Evolutionary conservation across 1,140 invertebrate species (phyloP).

Genomic region (Brachionus koreanus): DNA sequence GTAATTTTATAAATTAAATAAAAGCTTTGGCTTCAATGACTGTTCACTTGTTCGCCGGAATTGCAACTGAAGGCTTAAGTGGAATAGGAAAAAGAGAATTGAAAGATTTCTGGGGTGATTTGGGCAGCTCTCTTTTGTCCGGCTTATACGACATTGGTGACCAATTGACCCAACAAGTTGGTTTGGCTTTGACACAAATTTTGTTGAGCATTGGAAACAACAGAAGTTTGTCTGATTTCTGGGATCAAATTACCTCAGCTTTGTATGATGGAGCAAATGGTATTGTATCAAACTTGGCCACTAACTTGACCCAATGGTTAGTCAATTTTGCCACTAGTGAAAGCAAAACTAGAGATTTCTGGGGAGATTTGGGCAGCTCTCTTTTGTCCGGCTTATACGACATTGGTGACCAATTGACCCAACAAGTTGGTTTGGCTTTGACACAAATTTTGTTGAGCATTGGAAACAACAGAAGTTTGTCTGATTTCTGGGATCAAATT

Average conservation of each 20-base stretch:
- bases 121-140: background rate
- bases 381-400: background rate
- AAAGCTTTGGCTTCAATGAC: conserved; percentile 33
- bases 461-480: background rate
- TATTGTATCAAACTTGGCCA: background rate
- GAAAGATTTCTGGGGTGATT: conserved; percentile 7
- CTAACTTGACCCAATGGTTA: background rate
- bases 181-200: conserved; percentile 16
- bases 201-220: background rate
- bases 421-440: background rate
- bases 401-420: background rate
- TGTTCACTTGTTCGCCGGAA: conserved; percentile 33
- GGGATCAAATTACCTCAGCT: conserved; percentile 2
- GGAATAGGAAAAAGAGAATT: conserved; percentile 40
- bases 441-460: conserved; percentile 14
- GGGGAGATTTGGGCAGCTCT: background rate
- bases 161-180: background rate
- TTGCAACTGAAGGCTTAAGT: background rate
- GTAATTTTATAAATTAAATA: background rate
- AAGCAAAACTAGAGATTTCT: background rate
- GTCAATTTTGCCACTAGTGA: background rate
- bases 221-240: background rate
- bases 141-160: background rate
- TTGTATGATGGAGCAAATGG: background rate
- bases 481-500: background rate